Evolutionary conservation across 2,888 invertebrate genomes (phyloP).

Genomic region (Sialis lutaria): DNA sequence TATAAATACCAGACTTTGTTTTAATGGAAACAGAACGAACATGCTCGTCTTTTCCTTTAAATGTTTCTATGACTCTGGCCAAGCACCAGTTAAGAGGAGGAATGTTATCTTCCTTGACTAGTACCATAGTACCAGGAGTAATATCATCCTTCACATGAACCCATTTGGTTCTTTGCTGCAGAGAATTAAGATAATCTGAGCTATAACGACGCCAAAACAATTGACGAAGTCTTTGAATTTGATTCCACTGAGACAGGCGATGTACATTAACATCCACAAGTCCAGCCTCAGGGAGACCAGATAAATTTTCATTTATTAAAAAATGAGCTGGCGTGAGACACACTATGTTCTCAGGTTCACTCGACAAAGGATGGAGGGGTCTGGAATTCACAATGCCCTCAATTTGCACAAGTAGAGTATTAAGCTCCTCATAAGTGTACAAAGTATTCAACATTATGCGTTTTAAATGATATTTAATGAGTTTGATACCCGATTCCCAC

Average conservation of each 20-base stretch:
- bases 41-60: neutral
- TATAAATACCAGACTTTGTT: neutral
- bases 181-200: constrained; percentile 5
- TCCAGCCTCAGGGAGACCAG: neutral
- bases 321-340: constrained; percentile 6
- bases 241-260: neutral
- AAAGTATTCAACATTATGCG: neutral
- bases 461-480: neutral
- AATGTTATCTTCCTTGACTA: neutral
- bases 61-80: neutral
- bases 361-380: neutral
- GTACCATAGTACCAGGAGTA: neutral
- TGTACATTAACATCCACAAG: neutral
- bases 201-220: constrained; percentile 9
- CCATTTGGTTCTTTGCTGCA: constrained; percentile 7
- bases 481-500: constrained; percentile 2
- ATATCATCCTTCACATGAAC: neutral
- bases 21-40: neutral
- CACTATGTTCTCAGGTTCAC: too few relatives aligned
- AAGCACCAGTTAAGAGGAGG: neutral
- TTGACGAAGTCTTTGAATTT: neutral
- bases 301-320: neutral
- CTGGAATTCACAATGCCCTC: constrained; percentile 7
- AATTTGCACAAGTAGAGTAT: constrained; percentile 1
- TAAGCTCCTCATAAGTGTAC: neutral